Evolutionary conservation across 1,140 invertebrate species (phyloP).

Genomic region (Plectrocnemia conspersa): DNA sequence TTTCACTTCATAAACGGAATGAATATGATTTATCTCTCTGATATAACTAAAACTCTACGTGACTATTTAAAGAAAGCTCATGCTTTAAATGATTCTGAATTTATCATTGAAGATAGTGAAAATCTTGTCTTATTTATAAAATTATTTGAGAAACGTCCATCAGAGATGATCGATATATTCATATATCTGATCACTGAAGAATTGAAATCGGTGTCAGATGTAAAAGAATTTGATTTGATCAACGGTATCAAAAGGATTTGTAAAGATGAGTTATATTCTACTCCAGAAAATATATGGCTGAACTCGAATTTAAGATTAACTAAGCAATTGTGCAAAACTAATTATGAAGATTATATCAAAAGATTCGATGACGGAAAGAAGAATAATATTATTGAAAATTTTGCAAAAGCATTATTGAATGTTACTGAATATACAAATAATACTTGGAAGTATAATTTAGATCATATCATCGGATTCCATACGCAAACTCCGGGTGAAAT

Average conservation of each 20-base stretch:
- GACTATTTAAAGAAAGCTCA: slow-evolving; percentile 32
- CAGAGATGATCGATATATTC: slow-evolving; percentile 43
- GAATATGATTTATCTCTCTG: slow-evolving; percentile 42
- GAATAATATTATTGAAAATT: slow-evolving; percentile 8
- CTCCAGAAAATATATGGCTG: slow-evolving; percentile 16
- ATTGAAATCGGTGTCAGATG: slow-evolving; percentile 24
- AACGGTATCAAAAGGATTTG: slow-evolving; percentile 25
- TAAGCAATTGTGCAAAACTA: slow-evolving; percentile 25
- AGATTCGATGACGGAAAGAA: neutral
- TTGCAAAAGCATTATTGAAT: slow-evolving; percentile 7
- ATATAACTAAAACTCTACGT: slow-evolving; percentile 39
- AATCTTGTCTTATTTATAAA: slow-evolving; percentile 40
- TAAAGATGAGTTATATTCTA: slow-evolving; percentile 15
- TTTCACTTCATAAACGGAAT: slow-evolving; percentile 20
- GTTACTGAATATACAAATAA: neutral
- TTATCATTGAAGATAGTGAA: slow-evolving; percentile 33
- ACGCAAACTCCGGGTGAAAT: slow-evolving; percentile 17
- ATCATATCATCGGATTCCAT: slow-evolving; percentile 11
- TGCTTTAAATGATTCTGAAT: slow-evolving; percentile 22
- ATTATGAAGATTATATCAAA: slow-evolving; percentile 26
- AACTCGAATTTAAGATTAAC: slow-evolving; percentile 16
- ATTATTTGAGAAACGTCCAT: slow-evolving; percentile 41
- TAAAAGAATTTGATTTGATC: slow-evolving; percentile 21
- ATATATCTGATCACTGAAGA: slow-evolving; percentile 44
- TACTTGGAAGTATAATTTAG: slow-evolving; percentile 22